A percentile compares a stretch with the other conserved stretches of the same genome.
phyloP scores from a whole-genome alignment of 2,113 vertebrate genomes.

The Sakesphorus luctuosus region DNA sequence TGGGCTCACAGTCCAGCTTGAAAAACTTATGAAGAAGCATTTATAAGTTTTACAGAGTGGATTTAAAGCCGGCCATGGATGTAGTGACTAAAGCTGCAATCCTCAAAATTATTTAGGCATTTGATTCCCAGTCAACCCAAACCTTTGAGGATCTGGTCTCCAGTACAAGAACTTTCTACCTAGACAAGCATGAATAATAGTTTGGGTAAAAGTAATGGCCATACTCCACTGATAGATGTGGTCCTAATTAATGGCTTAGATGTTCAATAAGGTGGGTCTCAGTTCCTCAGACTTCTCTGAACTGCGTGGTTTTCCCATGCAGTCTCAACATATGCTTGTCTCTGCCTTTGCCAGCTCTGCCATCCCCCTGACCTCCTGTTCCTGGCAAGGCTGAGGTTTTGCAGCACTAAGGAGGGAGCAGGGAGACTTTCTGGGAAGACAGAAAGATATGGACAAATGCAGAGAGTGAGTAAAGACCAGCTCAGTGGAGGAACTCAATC shows the following conservation, averaged over 20 bases:
- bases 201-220: background rate
- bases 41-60: background rate
- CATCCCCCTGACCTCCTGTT: background rate
- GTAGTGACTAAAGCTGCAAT: background rate
- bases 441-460: background rate
- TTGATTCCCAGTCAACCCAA: slow-evolving; percentile 29
- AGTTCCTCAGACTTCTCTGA: background rate
- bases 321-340: fast-evolving
- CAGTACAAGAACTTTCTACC: background rate
- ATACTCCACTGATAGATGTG: fast-evolving
- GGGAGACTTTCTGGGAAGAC: background rate
- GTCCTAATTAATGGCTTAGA: background rate
- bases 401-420: background rate
- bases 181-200: background rate
- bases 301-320: fast-evolving
- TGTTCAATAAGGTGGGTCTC: background rate
- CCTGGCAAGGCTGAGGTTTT: background rate
- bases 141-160: slow-evolving; percentile 19
- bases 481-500: background rate
- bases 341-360: background rate
- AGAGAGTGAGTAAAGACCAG: background rate
- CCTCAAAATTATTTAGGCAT: slow-evolving; percentile 19
- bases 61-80: slow-evolving; percentile 1
- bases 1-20: background rate
- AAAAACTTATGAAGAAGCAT: slow-evolving; percentile 23